A percentile compares a stretch with the other conserved stretches of the same genome.
Evolutionary conservation across 2,797 vertebrate species (phyloP).

Genomic region (Erethizon dorsatum): DNA sequence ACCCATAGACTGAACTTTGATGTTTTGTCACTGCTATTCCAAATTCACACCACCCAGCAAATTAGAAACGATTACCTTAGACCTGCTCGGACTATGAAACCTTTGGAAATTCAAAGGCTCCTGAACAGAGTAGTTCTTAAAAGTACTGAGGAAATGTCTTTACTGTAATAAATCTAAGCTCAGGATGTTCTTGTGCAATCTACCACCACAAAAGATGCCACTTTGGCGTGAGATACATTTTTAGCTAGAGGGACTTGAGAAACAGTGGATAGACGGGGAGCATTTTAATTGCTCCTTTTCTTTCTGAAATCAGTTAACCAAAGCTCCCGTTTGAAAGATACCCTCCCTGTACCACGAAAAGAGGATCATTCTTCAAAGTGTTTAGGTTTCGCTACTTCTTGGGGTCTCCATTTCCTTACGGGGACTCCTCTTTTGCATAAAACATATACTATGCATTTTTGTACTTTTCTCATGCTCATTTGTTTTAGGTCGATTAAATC

Average conservation of each 20-base stretch:
- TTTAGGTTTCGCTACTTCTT: neutral
- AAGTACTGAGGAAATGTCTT: neutral
- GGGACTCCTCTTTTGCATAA: neutral
- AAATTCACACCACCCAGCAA: neutral
- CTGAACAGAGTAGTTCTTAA: neutral
- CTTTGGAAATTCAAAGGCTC: conserved; percentile 31
- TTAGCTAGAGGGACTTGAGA: neutral
- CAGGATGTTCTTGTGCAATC: neutral
- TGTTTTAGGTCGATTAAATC: neutral
- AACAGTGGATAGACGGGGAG: neutral
- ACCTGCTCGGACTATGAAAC: neutral
- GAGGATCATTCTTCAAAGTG: neutral
- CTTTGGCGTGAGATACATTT: neutral
- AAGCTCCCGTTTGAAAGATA: neutral
- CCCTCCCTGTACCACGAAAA: neutral
- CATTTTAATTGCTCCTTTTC: neutral
- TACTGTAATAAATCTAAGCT: neutral
- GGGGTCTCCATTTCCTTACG: neutral
- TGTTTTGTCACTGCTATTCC: neutral
- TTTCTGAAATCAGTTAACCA: conserved; percentile 16
- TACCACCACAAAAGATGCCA: neutral
- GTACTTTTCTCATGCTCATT: neutral
- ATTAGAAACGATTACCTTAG: neutral
- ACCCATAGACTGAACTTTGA: neutral
- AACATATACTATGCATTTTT: neutral